These are phyloP conservation scores for Genyomyrus donnyi DNA, from an alignment of 2,113 vertebrate genomes.

Conservation along the genomic window DNA sequence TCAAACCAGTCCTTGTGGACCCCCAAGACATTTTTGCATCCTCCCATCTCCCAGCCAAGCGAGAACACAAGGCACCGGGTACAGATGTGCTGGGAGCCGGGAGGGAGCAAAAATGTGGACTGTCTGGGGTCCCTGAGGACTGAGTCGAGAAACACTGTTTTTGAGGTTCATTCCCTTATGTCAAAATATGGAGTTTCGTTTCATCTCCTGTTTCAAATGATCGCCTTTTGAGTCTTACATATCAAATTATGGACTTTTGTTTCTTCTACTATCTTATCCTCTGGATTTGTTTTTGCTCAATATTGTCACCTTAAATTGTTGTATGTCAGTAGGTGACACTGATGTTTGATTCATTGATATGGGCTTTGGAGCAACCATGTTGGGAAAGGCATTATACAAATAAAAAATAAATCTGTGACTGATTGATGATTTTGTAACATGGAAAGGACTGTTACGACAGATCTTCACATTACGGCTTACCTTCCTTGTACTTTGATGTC, in stretches of 20 bases:
- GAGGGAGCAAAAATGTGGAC: not conserved
- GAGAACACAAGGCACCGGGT: not conserved
- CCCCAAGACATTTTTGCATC: not conserved
- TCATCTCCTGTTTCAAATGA: not conserved
- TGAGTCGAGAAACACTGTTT: not conserved
- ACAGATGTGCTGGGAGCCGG: not conserved
- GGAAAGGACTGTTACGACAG: not conserved
- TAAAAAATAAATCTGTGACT: not conserved
- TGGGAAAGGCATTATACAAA: not conserved
- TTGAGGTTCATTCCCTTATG: not conserved
- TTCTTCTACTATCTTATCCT: not conserved
- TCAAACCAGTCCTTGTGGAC: not conserved
- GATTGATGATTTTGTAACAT: not conserved
- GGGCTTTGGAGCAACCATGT: not conserved
- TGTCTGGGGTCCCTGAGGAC: not conserved
- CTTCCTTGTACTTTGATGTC: constrained; percentile 89
- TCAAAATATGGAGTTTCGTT: not conserved
- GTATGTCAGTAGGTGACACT: not conserved
- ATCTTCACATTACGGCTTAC: constrained; percentile 56
- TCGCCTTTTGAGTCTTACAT: not conserved
- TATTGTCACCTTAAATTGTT: not conserved
- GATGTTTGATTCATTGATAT: not conserved
- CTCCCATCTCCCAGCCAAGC: not conserved
- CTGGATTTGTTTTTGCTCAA: not conserved
- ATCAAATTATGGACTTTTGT: not conserved